Evolutionary conservation across 2,113 vertebrate species (phyloP).

Genomic region (Chinchilla lanigera): DNA sequence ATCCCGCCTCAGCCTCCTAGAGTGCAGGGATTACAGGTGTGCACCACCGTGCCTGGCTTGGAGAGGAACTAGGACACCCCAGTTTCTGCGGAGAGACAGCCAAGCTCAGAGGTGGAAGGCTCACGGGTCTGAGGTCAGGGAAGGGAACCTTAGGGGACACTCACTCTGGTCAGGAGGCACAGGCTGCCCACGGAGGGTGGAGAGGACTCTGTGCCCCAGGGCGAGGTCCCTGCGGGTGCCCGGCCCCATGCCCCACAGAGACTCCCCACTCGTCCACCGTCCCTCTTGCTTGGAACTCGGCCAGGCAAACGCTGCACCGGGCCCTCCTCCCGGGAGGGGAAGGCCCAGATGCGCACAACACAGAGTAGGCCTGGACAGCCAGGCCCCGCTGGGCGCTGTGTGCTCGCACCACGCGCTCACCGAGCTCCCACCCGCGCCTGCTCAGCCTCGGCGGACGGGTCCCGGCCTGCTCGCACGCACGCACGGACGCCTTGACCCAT

Average conservation of each 20-base stretch:
- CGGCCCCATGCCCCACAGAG: background rate
- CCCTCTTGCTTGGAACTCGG: background rate
- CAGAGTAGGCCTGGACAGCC: too few species aligned
- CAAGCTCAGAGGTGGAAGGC: background rate
- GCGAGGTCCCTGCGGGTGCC: background rate
- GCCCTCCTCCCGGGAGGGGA: background rate
- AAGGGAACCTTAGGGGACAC: background rate
- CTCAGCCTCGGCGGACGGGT: too few species aligned
- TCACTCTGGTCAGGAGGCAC: background rate
- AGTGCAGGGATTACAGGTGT: too few species aligned
- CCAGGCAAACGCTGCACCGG: background rate
- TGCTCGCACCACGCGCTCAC: too few species aligned
- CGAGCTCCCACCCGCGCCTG: background rate
- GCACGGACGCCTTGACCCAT: background rate
- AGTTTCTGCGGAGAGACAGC: background rate
- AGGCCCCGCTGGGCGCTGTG: too few species aligned
- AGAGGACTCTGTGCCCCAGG: background rate
- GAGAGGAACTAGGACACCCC: background rate
- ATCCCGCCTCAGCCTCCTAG: too few species aligned
- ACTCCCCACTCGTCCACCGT: background rate
- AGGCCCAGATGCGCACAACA: background rate
- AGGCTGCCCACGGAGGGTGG: background rate
- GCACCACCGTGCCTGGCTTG: too few species aligned
- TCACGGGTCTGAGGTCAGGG: too few species aligned
- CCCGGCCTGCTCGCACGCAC: too few species aligned